Percentiles rank a stretch among this genome's conserved stretches.
Evolutionary conservation across 2,113 vertebrate genomes (phyloP).

Genomic region (Willisornis vidua): DNA sequence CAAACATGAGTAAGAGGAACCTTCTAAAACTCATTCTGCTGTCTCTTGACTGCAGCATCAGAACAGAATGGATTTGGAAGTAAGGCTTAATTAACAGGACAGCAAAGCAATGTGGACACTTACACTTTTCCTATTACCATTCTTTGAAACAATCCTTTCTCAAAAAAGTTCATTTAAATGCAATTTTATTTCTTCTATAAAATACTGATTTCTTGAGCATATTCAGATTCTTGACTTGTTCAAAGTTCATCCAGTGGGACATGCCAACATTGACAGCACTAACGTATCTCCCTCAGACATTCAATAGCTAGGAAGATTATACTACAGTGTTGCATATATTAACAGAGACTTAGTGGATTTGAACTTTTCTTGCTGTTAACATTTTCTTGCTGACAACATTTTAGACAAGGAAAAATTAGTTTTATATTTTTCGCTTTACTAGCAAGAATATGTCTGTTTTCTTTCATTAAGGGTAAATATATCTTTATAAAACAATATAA

Average conservation of each 20-base stretch:
- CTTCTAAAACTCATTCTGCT: background rate
- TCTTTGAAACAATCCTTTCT: background rate
- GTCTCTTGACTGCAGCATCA: background rate
- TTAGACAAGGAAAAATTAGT: background rate
- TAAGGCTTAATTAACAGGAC: background rate
- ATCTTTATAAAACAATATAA: background rate
- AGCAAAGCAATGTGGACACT: background rate
- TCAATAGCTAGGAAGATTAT: background rate
- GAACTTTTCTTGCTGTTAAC: background rate
- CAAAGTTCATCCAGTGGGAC: background rate
- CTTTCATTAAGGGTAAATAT: background rate
- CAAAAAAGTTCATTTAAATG: background rate
- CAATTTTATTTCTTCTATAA: background rate
- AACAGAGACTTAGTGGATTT: background rate
- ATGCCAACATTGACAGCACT: background rate
- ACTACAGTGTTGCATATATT: background rate
- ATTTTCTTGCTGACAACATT: too few relatives aligned
- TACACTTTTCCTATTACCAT: background rate
- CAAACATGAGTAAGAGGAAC: fast-evolving
- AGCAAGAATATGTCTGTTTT: background rate
- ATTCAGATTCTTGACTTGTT: background rate
- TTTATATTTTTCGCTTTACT: background rate
- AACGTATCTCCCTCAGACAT: background rate
- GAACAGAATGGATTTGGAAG: background rate
- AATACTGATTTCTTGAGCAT: background rate